phyloP scores from a whole-genome alignment of 2,888 invertebrate species.

The Therioaphis trifolii region DNA sequence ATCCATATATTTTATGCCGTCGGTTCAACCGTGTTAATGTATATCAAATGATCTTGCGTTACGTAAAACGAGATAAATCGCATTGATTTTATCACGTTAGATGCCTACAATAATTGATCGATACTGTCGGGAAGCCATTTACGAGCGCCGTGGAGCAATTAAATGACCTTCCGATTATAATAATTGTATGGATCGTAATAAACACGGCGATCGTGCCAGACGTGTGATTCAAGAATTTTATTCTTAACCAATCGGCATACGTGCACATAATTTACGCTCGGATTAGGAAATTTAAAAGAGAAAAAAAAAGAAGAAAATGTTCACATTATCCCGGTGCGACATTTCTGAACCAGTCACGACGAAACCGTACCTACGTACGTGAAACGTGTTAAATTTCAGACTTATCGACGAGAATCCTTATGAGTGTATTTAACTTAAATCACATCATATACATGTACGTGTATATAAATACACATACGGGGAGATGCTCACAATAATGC shows the following conservation, averaged over 20 bases:
- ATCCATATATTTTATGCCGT: no score
- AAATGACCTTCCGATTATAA: constrained; percentile 31
- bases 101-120: constrained; percentile 11
- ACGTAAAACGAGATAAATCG: constrained; percentile 19
- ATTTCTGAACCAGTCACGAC: constrained; percentile 48
- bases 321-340: constrained; percentile 13
- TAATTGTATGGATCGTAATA: constrained; percentile 27
- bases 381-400: constrained; percentile 19
- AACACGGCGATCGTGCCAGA: constrained; percentile 38
- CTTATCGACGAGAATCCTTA: constrained; percentile 26
- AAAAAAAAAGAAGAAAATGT: neutral
- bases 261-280: neutral
- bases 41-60: neutral
- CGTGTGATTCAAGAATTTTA: neutral
- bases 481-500: no score
- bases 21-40: neutral
- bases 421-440: no score
- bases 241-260: constrained; percentile 8
- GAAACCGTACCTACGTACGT: neutral
- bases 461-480: no score
- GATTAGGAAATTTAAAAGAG: neutral
- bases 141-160: constrained; percentile 33
- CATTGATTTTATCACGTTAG: constrained; percentile 36
- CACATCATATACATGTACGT: no score
- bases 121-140: constrained; percentile 27